Conservation (phyloP, 2,888 invertebrate species). For the Morpho helenor region DNA sequence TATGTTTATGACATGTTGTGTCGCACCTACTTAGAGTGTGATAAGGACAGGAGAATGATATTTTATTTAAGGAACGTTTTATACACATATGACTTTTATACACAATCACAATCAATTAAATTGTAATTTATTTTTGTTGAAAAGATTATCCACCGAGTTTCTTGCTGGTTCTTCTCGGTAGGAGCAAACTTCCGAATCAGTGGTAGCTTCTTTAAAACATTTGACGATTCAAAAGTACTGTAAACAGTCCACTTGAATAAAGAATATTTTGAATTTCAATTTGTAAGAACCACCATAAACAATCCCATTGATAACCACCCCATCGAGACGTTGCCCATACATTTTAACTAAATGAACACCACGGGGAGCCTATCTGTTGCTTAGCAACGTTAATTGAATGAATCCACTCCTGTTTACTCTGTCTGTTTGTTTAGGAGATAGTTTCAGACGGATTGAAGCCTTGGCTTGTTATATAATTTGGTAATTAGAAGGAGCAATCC, state of each 20-base stretch:
- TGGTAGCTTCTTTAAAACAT: no score
- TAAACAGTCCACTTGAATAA: no score
- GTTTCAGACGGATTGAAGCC: slow-evolving; percentile 20
- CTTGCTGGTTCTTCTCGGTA: no score
- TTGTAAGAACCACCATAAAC: not conserved
- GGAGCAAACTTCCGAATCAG: no score
- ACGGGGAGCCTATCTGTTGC: slow-evolving; percentile 29
- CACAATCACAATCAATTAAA: no score
- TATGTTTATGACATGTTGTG: no score
- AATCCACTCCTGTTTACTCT: slow-evolving; percentile 34
- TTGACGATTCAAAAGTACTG: no score
- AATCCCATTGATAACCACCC: slow-evolving; percentile 4
- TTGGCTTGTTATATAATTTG: slow-evolving; percentile 16
- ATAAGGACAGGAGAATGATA: no score
- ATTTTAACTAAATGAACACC: slow-evolving; percentile 32
- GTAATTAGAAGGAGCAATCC: slow-evolving; percentile 23
- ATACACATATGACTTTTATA: not conserved
- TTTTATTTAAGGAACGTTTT: no score
- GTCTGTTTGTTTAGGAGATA: slow-evolving; percentile 37
- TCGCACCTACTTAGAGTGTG: no score
- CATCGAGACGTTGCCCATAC: slow-evolving; percentile 16
- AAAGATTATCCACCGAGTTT: no score
- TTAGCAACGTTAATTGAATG: slow-evolving; percentile 39
- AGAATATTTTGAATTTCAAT: no score
- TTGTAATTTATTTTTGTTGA: not conserved